phyloP scores from a whole-genome alignment of 1,140 invertebrate species.

The Diplogasteroides magnus region DNA sequence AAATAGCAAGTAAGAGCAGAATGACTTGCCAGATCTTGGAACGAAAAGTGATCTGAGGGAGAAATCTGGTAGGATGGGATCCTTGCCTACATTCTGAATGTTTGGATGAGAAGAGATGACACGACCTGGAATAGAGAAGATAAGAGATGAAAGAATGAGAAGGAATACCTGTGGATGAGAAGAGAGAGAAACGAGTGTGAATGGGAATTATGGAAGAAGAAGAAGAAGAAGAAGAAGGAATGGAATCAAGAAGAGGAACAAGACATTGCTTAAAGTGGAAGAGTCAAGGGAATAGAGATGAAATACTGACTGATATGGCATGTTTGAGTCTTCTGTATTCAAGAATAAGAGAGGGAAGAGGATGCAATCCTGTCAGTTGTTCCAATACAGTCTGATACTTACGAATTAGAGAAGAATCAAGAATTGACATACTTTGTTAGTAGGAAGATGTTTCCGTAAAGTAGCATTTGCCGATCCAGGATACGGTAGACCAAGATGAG shows the following conservation, averaged over 20 bases:
- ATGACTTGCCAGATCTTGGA: constrained; percentile 55
- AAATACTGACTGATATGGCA: constrained; percentile 3
- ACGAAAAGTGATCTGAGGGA: constrained; percentile 38
- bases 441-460: constrained; percentile 12
- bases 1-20: too few species aligned
- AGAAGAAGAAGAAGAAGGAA: constrained; percentile 3
- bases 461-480: constrained; percentile 6
- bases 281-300: neutral
- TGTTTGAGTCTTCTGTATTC: constrained; percentile 20
- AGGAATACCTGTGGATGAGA: constrained; percentile 22
- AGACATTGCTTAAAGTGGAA: constrained; percentile 16
- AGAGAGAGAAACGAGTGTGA: neutral
- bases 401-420: neutral
- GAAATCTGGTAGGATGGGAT: constrained; percentile 62
- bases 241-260: constrained; percentile 3
- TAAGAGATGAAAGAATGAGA: constrained; percentile 59
- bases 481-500: constrained; percentile 7
- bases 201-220: neutral
- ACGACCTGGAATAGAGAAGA: constrained; percentile 63
- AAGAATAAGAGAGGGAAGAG: constrained; percentile 12
- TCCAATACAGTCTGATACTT: neutral
- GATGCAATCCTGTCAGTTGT: constrained; percentile 8
- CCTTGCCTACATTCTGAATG: constrained; percentile 77
- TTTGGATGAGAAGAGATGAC: constrained; percentile 87
- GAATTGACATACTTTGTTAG: constrained; percentile 6